Base-by-base conservation (phyloP, 2,888 invertebrate species). In the Scaptomyza caliginosa region DNA sequence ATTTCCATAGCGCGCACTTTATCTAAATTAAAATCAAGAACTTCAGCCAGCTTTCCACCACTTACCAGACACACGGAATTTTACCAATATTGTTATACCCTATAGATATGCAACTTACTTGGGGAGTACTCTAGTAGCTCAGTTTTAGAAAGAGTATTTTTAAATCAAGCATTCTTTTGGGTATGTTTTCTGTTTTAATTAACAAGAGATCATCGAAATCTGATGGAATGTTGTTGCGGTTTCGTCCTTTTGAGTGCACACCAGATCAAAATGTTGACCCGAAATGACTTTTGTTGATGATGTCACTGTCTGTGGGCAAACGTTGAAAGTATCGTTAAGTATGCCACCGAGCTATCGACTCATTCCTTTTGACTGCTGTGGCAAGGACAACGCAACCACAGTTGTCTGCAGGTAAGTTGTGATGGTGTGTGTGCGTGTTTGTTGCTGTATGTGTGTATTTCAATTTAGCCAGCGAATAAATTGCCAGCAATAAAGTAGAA, bases 21-120 rank as follows among this genome's bases (percentile, higher is more conserved):
- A 84, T 87, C 86, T 84, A 85, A 84, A 84, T 84, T 84, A 84
- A 84, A 82, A 84, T 84, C 88, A 66, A 68, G 65, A 86, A 56
- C 75, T 85, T 58, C 45, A 55, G 34, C 52, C 58, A 67, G 43
- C 64, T 57, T 28, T 57, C 23, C 19, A 26, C 13, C 23, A n/a
- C n/a, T 49, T 30, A n/a, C n/a, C 46, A 57, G 36, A 43, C 23
- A 11, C 11, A 32, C 8, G 23, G 13, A 16, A 16, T 64, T 26
- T 16, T 19, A 4, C 17, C 17, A 16, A 23, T 24, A 17, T 55
- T n/a, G 5, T n/a, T 24, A 56, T 56, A 50, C 64, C 52, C 58
- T 69, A 39, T 30, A 46, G 0, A 3, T n/a, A n/a, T n/a, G n/a
- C n/a, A 11, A 46, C 4, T 8, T 17, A 17, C 28, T 0, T 10